Evolutionary conservation across 1,140 invertebrate genomes (phyloP).

Genomic region (Camponotus pennsylvanicus): DNA sequence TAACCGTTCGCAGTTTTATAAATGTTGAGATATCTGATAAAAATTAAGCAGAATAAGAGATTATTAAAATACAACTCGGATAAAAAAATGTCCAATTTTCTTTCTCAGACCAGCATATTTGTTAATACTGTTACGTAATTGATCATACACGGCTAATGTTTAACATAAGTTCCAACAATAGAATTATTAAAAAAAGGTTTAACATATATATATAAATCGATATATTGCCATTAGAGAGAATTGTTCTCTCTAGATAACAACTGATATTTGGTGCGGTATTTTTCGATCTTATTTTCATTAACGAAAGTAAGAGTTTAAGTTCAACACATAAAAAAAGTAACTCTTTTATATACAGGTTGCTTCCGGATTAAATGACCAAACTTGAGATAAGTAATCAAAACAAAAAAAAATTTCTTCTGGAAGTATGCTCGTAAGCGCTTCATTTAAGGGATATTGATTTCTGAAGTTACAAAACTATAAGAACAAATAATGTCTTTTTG

Average conservation of each 20-base stretch:
- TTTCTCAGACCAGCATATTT: constrained; percentile 7
- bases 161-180: constrained; percentile 3
- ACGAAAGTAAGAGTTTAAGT: constrained; percentile 10
- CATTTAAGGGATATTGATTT: too few species aligned
- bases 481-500: too few species aligned
- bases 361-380: too few species aligned
- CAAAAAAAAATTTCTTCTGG: too few species aligned
- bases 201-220: neutral
- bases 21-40: constrained; percentile 24
- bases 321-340: neutral
- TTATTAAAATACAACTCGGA: constrained; percentile 19
- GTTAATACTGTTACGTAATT: constrained; percentile 16
- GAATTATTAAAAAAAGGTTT: constrained; percentile 1
- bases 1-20: constrained; percentile 34
- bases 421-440: too few species aligned
- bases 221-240: constrained; percentile 21
- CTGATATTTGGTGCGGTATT: neutral
- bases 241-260: constrained; percentile 10
- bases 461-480: too few species aligned
- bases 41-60: constrained; percentile 26
- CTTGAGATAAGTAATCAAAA: too few species aligned
- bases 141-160: neutral
- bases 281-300: neutral
- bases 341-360: neutral
- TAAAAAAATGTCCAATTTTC: constrained; percentile 30